Evolutionary conservation across 2,113 vertebrate genomes (phyloP), one percentile per base, ranked within the genome.

Genomic region (Nettapus auritus): DNA sequence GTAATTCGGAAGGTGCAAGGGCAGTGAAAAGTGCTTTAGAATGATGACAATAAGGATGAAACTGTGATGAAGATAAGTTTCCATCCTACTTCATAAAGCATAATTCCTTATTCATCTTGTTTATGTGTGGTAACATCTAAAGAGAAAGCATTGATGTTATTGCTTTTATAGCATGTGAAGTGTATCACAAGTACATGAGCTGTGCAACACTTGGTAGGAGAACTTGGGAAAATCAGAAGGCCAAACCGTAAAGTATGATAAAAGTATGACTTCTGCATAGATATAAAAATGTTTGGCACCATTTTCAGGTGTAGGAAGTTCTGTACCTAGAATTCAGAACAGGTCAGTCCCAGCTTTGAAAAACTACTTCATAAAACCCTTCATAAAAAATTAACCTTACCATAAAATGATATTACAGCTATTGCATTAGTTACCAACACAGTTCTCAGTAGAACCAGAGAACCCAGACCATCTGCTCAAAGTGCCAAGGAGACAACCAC

Each of bases 401-500:
- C 34, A 26, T 9, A 4, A 66, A 57, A 79, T 91, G 46, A 34
- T 73, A 59, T 90, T 83, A 94, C 71, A 96, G 96, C 79, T 52
- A 80, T 46, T 79, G 48, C 16, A n/a, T 88, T 88, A 79, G 95
- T 93, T 94, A 90, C 25, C 17, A 95, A 82, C 63, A 46, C 29
- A 85, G 38, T 90, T 97, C 96, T 96, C 82, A 28, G 46, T 10
- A 94, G 89, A 90, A 62, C 56, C 81, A 42, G 56, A 92, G 92
- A 93, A 86, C 74, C 29, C 77, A 93, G 67, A 53, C 90, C 96
- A 96, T 94, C 89, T 97, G 97, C 86, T 86, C 11, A 17, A 14
- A 93, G 83, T 31, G 8, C 64, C 40, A n/a, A 79, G 82, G 84
- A 95, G 84, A 95, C 84, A 94, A 62, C 63, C 83, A 63, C 38